Conservation (phyloP, 2,888 invertebrate genomes). For the Nowickia ferox region DNA sequence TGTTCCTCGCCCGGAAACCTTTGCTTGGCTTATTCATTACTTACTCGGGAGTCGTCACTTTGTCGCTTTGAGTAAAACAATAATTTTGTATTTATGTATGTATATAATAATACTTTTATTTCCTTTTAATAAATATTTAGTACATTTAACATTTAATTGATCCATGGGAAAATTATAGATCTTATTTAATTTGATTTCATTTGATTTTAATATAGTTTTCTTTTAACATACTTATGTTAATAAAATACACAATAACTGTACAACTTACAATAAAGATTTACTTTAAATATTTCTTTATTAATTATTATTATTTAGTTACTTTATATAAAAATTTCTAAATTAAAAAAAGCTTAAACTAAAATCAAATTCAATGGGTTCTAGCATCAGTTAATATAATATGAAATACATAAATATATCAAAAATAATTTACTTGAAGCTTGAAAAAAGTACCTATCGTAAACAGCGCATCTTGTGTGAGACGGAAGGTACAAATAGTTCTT, state of each 20-base stretch:
- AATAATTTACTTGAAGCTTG: too few relatives aligned
- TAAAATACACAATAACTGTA: conserved; percentile 56
- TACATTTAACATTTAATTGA: conserved; percentile 65
- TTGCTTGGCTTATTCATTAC: not conserved
- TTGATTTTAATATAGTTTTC: conserved; percentile 2
- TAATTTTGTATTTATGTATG: not conserved
- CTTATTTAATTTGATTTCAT: not conserved
- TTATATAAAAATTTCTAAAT: too few relatives aligned
- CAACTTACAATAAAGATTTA: conserved; percentile 45
- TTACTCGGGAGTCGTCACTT: not conserved
- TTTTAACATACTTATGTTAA: not conserved
- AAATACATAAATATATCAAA: too few relatives aligned
- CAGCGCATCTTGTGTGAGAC: too few relatives aligned
- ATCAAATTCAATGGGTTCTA: too few relatives aligned
- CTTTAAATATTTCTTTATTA: not conserved
- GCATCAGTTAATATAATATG: too few relatives aligned
- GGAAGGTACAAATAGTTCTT: too few relatives aligned
- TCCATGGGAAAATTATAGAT: conserved; percentile 54
- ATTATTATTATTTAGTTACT: too few relatives aligned
- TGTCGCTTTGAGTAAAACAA: not conserved
- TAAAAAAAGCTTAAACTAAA: too few relatives aligned
- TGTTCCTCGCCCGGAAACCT: too few relatives aligned
- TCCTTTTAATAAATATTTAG: conserved; percentile 49
- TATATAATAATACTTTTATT: conserved; percentile 31
- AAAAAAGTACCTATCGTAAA: too few relatives aligned